These are phyloP conservation scores for Mus musculus DNA, from an alignment of 2,113 vertebrate genomes.

Conservation along the genomic window GRCm39 chr7:105293001-105293500, in stretches of 20 bases:
- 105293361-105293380: too few relatives aligned
- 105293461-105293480: neutral
- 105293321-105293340: neutral
- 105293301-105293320: neutral
- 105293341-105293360: too few relatives aligned
- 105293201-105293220: neutral
- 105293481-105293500: neutral
- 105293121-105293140: neutral
- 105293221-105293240: neutral
- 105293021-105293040: neutral
- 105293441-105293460: too few relatives aligned
- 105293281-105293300: neutral
- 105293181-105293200: slow-evolving; percentile 7
- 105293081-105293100: neutral
- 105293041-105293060: neutral
- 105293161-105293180: neutral
- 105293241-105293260: slow-evolving; percentile 5
- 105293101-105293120: neutral
- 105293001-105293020: neutral
- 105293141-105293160: neutral
- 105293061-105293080: neutral
- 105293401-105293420: too few relatives aligned
- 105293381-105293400: too few relatives aligned
- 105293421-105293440: too few relatives aligned
- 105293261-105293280: neutral